Evolutionary conservation across 2,113 vertebrate genomes (phyloP).

Genomic region (Mormyrus lacerda): DNA sequence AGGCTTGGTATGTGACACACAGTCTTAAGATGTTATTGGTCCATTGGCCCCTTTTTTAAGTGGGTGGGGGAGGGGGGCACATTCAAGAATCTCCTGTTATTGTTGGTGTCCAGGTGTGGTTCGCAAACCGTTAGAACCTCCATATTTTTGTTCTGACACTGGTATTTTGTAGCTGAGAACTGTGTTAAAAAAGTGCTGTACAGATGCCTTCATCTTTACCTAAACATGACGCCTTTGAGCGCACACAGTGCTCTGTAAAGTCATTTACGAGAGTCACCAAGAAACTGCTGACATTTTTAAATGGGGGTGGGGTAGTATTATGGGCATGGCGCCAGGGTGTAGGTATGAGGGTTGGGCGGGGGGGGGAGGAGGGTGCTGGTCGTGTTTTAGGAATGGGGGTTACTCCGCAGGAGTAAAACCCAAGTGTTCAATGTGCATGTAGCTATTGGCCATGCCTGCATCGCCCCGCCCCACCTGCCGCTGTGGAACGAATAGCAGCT

Average conservation of each 20-base stretch:
- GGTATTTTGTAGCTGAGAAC: background rate
- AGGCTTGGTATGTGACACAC: background rate
- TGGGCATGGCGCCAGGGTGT: background rate
- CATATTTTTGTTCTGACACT: slow-evolving; percentile 16
- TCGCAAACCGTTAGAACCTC: background rate
- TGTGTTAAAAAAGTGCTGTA: background rate
- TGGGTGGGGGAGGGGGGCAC: background rate
- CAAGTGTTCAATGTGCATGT: background rate
- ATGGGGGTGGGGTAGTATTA: background rate
- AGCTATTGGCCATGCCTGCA: background rate
- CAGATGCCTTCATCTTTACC: background rate
- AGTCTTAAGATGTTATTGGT: slow-evolving; percentile 27
- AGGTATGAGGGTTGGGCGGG: background rate
- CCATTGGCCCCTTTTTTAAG: slow-evolving; percentile 36
- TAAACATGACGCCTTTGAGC: background rate
- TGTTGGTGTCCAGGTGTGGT: background rate
- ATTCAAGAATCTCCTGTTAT: background rate
- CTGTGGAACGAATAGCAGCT: background rate
- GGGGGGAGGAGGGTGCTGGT: background rate
- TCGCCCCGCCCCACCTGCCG: background rate
- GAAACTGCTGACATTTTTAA: background rate
- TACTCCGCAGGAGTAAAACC: background rate
- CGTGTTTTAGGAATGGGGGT: background rate
- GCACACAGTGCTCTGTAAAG: background rate
- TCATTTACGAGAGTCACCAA: background rate